Percentiles rank a stretch among this genome's conserved stretches.
phyloP scores from a whole-genome alignment of 2,113 vertebrate genomes.

The Elephantulus edwardii region DNA sequence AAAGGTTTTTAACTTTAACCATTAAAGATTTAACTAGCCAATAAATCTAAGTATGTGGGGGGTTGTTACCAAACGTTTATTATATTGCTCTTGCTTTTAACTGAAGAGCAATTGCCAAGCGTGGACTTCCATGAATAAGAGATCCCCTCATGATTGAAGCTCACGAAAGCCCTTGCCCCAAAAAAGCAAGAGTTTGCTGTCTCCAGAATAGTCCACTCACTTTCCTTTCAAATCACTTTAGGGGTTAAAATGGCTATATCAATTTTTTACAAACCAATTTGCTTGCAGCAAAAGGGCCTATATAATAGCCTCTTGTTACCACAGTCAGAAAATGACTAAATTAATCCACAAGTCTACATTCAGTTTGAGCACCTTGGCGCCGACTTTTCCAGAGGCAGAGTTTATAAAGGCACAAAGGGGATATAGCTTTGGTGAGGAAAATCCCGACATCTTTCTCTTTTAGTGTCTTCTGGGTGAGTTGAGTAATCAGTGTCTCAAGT shows the following conservation, averaged over 20 bases:
- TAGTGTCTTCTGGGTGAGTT: not conserved
- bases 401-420: constrained; percentile 73
- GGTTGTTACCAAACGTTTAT: constrained; percentile 80
- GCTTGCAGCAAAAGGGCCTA: constrained; percentile 4
- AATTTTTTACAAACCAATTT: constrained; percentile 64
- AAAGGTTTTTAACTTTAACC: constrained; percentile 80
- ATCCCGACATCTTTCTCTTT: constrained; percentile 59
- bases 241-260: constrained; percentile 55
- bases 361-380: constrained; percentile 26
- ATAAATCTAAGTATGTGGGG: constrained; percentile 82
- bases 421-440: constrained; percentile 66
- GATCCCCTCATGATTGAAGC: constrained; percentile 55
- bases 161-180: not conserved
- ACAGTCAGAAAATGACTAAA: constrained; percentile 28
- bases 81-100: constrained; percentile 79
- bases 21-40: constrained; percentile 84
- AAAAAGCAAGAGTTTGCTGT: constrained; percentile 39
- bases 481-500: constrained; percentile 54
- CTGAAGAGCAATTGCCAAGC: constrained; percentile 72
- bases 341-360: constrained; percentile 45
- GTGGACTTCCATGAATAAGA: constrained; percentile 76
- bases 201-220: constrained; percentile 51
- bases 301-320: constrained; percentile 15
- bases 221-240: constrained; percentile 56
- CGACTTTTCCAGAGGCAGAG: constrained; percentile 55